Evolutionary conservation across 2,797 vertebrate species (phyloP).

Genomic region (Acrossocheilus fasciatus): DNA sequence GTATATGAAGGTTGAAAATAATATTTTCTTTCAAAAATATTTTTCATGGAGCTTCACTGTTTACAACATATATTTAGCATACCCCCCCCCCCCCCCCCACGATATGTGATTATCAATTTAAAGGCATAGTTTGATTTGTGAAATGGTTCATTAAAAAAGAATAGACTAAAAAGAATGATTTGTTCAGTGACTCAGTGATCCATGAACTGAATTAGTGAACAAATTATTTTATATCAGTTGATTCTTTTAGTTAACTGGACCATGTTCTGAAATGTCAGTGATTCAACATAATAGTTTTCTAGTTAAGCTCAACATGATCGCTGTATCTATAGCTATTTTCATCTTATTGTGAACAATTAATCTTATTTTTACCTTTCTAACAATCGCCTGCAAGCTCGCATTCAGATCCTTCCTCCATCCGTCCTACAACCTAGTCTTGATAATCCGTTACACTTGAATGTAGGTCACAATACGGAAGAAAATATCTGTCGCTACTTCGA

Average conservation of each 20-base stretch:
- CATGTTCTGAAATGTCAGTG: not conserved
- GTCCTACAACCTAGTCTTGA: not conserved
- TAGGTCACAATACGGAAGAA: not conserved
- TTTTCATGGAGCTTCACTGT: not conserved
- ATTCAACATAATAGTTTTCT: not conserved
- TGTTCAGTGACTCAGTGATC: not conserved
- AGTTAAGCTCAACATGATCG: not conserved
- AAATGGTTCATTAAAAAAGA: not conserved
- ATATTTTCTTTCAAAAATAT: not conserved
- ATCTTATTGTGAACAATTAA: not conserved
- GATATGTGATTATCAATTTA: not conserved
- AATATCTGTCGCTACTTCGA: not conserved
- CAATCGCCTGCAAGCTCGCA: not conserved
- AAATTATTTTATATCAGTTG: not conserved
- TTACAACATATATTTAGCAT: not conserved
- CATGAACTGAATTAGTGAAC: not conserved
- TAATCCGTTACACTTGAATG: not conserved
- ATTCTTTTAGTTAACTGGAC: not conserved
- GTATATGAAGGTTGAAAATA: not conserved
- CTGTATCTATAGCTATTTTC: not conserved
- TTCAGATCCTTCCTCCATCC: not conserved
- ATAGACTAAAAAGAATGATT: not conserved
- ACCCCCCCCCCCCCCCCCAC: not conserved
- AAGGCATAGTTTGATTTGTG: not conserved
- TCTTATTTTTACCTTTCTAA: not conserved